Percentiles rank a stretch among this genome's conserved stretches.
Conservation (phyloP, 2,113 vertebrate species). For the Psilopsiagon aymara region DNA sequence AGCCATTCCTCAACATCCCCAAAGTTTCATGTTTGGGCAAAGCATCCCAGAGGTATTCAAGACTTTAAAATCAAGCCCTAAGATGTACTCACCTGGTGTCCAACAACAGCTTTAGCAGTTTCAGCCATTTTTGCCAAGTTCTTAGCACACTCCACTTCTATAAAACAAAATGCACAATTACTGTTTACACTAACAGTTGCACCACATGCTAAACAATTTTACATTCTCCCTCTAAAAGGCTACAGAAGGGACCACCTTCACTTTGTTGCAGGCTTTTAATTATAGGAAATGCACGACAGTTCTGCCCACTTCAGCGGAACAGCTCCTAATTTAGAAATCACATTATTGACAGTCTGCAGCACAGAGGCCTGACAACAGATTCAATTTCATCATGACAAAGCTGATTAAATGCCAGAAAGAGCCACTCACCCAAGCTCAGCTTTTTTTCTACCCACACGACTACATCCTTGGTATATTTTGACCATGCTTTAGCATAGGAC, state of each 20-base stretch:
- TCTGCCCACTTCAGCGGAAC: slow-evolving; percentile 52
- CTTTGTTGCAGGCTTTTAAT: slow-evolving; percentile 31
- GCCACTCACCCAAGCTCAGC: slow-evolving; percentile 89
- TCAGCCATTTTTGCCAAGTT: slow-evolving; percentile 94
- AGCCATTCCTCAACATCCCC: not conserved
- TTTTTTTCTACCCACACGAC: slow-evolving; percentile 96
- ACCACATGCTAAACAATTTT: not conserved
- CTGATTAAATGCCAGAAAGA: slow-evolving; percentile 68
- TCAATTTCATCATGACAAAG: slow-evolving; percentile 70
- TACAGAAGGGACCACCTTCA: not conserved
- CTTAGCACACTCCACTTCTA: slow-evolving; percentile 94
- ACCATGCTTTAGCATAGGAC: slow-evolving; percentile 95
- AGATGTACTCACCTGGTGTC: slow-evolving; percentile 84
- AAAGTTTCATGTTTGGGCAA: not conserved
- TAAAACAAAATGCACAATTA: slow-evolving; percentile 4
- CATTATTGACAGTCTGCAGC: slow-evolving; percentile 70
- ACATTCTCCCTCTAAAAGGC: not conserved
- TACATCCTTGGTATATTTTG: slow-evolving; percentile 96
- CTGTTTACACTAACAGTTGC: not conserved
- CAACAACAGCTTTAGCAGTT: slow-evolving; percentile 86
- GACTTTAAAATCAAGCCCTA: not conserved
- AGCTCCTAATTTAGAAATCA: slow-evolving; percentile 71
- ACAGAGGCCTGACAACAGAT: slow-evolving; percentile 68
- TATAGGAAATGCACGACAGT: slow-evolving; percentile 41
- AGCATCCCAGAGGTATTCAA: not conserved